Base-by-base conservation (phyloP, 2,888 invertebrate genomes). In the Cheilosia grossa region DNA sequence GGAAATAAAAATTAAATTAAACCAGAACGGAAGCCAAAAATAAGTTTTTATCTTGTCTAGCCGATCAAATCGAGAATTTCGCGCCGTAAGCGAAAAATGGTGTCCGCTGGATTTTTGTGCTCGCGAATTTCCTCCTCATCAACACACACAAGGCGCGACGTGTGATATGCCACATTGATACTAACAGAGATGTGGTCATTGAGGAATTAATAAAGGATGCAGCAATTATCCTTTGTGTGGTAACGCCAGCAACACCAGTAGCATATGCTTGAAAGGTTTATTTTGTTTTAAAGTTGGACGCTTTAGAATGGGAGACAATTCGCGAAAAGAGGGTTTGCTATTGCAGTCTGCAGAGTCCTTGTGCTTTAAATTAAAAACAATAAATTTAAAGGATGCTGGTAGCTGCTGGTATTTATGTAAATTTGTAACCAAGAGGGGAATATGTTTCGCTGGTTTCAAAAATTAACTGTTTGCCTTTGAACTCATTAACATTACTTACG, bases 31-130 rank as follows among this genome's bases (percentile, higher is more conserved):
- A 86, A 86, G 82, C 86, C 86, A 86, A 86, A 82, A 86, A 86
- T 86, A 82, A 82, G 56, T 82, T 78, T 80, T 86, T 82, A 86
- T 86, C 86, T 86, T 86, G 86, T 86, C 86, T 86, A 86, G 86
- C 86, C 86, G 82, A 86, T 86, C 86, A 85, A 85, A 85, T 81
- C 54, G 85, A 67, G 81, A 66, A 67, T 67, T 70, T 81, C 66
- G 37, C 80, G 81, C 85, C 85, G 75, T 63, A 81, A 85, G 83
- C 83, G 49, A 66, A 83, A 83, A 67, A 73, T 73, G 49, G 54
- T 78, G 59, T 78, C 44, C 61, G 44, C 37, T 54, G 59, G 33
- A 77, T 40, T 58, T 77, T 72, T 63, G 49, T 49, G n/a, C 37
- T 1, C 37, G 44, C 9, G 30, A 37, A 19, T 56, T 51, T 79